Evolutionary conservation across 2,113 vertebrate species (phyloP), one percentile per base, ranked within the genome.

Genomic region (Chlamydotis undulata): DNA sequence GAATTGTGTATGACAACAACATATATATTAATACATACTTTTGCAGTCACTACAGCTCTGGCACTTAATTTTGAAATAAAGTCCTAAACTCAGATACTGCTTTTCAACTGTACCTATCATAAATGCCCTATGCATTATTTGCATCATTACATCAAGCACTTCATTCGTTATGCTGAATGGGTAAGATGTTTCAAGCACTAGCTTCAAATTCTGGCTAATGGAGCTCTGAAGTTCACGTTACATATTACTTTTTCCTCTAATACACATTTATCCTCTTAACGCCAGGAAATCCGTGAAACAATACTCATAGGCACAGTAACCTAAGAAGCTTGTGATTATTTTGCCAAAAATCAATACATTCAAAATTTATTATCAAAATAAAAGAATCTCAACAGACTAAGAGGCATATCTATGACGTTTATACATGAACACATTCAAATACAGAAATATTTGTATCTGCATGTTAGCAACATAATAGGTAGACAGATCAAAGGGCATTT

Each of bases 361-460:
- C 6, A 45, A 77, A 85, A 68, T 49, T 37, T 24, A 37, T 24
- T 77, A 80, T 19, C 2, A 64, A 76, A 79, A 39, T 18, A 61
- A 89, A 93, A 76, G 28, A 45, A 50, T 35, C 37, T 53, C 15
- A 87, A 55, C 10, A 68, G 23, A 75, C 63, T 39, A 75, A 68
- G 49, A 0, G 55, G 7, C 1, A 8, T 5, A 31, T 4, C 12
- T 26, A 16, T 11, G 7, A 56, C 21, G 19, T 67, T 65, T 60
- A 61, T 18, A 77, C 53, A 80, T 13, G 59, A 67, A 69, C 8
- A 90, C 73, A 70, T 43, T 17, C 5, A 81, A 37, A 37, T 28
- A 69, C 14, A 86, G 49, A 41, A 2, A 56, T 24, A 76, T 10
- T 37, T 74, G 8, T 50, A 19, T n/a, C 23, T 12, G 18, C 49